Percentiles rank a stretch among this genome's conserved stretches.
phyloP scores from a whole-genome alignment of 1,140 invertebrate genomes.

The Dinoponera quadriceps region DNA sequence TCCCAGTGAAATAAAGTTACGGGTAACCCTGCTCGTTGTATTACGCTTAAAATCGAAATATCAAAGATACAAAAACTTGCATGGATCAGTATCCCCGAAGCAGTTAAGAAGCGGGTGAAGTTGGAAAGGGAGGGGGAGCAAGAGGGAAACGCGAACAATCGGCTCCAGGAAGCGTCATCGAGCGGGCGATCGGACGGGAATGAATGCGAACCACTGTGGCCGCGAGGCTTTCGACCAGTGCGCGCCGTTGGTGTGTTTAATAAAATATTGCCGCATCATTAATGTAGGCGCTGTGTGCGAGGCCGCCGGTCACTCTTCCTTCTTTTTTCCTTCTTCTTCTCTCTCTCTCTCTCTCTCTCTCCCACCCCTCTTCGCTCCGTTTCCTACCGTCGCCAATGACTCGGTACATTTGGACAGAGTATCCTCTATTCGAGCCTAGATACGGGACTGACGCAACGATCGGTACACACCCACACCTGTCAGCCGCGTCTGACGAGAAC shows the following conservation, averaged over 20 bases:
- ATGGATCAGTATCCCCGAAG: too few relatives aligned
- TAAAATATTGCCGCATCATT: constrained; percentile 78
- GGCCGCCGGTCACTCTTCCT: constrained; percentile 48
- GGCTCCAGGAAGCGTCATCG: constrained; percentile 1
- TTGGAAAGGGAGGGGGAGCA: not conserved
- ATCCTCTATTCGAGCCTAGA: constrained; percentile 69
- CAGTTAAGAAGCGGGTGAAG: not conserved
- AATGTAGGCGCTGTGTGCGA: constrained; percentile 70
- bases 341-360: constrained; percentile 12
- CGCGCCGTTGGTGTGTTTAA: constrained; percentile 66
- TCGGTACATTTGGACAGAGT: constrained; percentile 71
- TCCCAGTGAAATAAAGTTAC: too few relatives aligned
- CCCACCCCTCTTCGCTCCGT: not conserved
- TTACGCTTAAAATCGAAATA: too few relatives aligned
- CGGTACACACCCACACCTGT: constrained; percentile 76
- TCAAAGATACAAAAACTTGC: too few relatives aligned
- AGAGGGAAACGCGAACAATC: not conserved
- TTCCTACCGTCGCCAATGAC: constrained; percentile 69
- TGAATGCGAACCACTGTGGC: constrained; percentile 62
- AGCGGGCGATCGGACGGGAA: constrained; percentile 51
- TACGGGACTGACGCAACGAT: constrained; percentile 66
- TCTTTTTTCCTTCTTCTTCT: constrained; percentile 17
- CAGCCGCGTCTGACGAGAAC: constrained; percentile 69
- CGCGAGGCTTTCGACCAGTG: constrained; percentile 59
- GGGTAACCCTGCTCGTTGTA: too few relatives aligned